These are phyloP conservation scores for Alethe diademata DNA, from an alignment of 2,113 vertebrate species.

Conservation along the genomic window DNA sequence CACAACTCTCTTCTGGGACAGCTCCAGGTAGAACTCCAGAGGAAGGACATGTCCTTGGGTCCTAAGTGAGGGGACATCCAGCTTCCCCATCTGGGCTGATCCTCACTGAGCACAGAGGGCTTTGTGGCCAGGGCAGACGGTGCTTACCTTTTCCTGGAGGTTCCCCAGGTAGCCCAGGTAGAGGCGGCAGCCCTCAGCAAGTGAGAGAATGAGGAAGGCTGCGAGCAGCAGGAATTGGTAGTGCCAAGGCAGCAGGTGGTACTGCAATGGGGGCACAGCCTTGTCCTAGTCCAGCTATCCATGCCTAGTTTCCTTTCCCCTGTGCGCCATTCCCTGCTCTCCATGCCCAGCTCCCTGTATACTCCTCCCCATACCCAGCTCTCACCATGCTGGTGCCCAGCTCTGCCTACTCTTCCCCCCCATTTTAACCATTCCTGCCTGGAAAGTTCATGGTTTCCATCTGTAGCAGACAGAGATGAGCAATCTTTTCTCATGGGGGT, in stretches of 20 bases:
- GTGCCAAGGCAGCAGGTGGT: slow-evolving; percentile 74
- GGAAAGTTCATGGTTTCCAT: not conserved
- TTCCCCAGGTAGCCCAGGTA: slow-evolving; percentile 85
- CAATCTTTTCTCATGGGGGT: not conserved
- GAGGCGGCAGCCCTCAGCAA: slow-evolving; percentile 75
- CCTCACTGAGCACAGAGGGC: not conserved
- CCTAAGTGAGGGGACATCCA: not conserved
- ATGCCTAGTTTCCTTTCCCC: not conserved
- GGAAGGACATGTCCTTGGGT: too few species aligned
- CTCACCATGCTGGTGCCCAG: not conserved
- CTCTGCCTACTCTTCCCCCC: not conserved
- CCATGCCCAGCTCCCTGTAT: not conserved
- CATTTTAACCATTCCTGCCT: not conserved
- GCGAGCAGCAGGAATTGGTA: slow-evolving; percentile 82
- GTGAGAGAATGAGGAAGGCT: slow-evolving; percentile 74
- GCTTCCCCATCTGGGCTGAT: too few species aligned
- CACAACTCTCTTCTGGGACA: accelerated
- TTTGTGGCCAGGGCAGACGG: accelerated
- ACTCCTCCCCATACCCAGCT: not conserved
- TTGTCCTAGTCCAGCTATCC: not conserved
- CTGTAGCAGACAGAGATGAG: not conserved
- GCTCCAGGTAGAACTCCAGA: not conserved
- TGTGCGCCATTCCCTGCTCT: too few species aligned
- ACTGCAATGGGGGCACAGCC: slow-evolving; percentile 61
- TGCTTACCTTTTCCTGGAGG: slow-evolving; percentile 82